Evolutionary conservation across 1,140 invertebrate species (phyloP), one percentile per base, ranked within the genome.

Genomic region (Drosophila kikkawai): DNA sequence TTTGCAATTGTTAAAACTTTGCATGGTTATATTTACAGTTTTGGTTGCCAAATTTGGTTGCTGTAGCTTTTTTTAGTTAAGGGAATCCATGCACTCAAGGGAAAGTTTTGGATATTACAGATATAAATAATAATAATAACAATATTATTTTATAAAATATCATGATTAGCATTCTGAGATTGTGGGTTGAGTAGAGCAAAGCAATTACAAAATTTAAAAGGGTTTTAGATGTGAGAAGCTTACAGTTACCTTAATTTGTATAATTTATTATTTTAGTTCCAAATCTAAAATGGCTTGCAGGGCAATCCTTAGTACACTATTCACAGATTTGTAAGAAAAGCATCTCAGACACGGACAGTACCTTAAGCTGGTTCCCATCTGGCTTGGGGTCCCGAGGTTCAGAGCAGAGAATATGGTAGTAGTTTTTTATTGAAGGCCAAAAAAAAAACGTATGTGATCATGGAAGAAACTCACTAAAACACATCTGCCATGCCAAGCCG

Each of bases 331-430:
- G 6, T 6, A 29, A 29, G 26, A 29, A 29, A 29, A 15, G 19
- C 17, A 37, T 51, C 15, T 36, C 9, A n/a, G 53, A 56, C 36
- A 56, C 53, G 53, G 36, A 56, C 53, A 39, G n/a, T n/a, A 34
- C 45, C 42, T 13, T 50, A 66, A 50, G 60, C 60, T 39, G 15
- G 60, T 50, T 13, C 51, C 15, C 6, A 53, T 26, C 19, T 68
- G n/a, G 41, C 56, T 63, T 45, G 67, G 51, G 53, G 70, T 48
- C 47, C 26, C 74, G 87, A 92, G 91, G 91, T 92, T 92, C 91
- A 90, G 87, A 66, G 91, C 91, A 92, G 91, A 83, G 60, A 92
- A 92, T 92, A 92, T 83, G 91, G 91, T 92, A 92, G 91, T 92
- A 92, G 91, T 92, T 91, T 92, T 92, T 92, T 88, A 92, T 92